These are phyloP conservation scores for Colius striatus DNA, from an alignment of 2,113 vertebrate genomes.

Conservation along the genomic window DNA sequence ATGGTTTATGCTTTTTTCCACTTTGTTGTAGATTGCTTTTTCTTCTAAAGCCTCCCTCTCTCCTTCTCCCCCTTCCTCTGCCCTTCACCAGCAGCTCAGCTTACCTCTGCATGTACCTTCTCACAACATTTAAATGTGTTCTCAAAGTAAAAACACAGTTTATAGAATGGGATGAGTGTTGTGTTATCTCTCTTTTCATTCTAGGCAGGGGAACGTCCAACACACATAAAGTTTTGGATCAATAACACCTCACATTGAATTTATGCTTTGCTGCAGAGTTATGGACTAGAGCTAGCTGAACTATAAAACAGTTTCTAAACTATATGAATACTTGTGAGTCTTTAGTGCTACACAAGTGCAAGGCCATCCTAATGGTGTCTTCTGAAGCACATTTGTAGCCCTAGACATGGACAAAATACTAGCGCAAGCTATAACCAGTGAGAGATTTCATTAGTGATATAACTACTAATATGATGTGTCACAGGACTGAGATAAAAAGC, in stretches of 20 bases:
- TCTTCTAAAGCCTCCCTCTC: slow-evolving; percentile 33
- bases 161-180: not conserved
- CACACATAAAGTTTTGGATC: not conserved
- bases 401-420: not conserved
- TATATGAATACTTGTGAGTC: not conserved
- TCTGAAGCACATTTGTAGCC: not conserved
- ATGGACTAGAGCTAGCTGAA: not conserved
- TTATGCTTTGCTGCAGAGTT: not conserved
- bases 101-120: not conserved
- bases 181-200: not conserved
- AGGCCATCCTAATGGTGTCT: not conserved
- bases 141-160: not conserved
- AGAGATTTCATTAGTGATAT: not conserved
- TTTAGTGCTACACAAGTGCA: rapidly evolving
- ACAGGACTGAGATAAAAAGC: not conserved
- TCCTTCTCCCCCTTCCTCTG: slow-evolving; percentile 44
- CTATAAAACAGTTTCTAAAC: not conserved
- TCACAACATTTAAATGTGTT: not conserved
- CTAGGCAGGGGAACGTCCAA: not conserved
- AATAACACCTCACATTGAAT: not conserved
- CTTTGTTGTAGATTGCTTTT: slow-evolving; percentile 59
- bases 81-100: slow-evolving; percentile 21
- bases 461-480: not conserved
- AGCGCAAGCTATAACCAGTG: not conserved
- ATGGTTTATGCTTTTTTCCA: slow-evolving; percentile 62